Conservation (phyloP, 2,888 invertebrate genomes). For the Meiosimyza decipiens region DNA sequence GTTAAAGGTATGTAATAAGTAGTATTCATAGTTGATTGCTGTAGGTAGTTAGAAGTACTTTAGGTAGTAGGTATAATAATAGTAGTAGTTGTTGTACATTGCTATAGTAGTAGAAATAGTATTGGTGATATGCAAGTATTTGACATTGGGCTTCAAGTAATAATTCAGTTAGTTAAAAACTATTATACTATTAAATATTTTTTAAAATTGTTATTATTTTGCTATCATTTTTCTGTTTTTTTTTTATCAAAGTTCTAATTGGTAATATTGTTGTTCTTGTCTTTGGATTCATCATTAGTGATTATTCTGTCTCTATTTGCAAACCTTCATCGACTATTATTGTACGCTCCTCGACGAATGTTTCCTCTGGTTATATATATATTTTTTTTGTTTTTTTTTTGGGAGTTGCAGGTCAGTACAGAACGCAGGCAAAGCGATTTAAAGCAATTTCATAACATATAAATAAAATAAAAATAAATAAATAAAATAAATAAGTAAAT, state of each 20-base stretch:
- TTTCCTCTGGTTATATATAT: slow-evolving; percentile 59
- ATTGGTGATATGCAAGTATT: neutral
- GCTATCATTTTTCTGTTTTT: slow-evolving; percentile 27
- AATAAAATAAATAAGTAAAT: slow-evolving; percentile 45
- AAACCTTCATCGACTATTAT: slow-evolving; percentile 66
- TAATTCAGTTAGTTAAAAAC: slow-evolving; percentile 19
- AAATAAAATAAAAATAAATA: slow-evolving; percentile 46
- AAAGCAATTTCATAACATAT: slow-evolving; percentile 22
- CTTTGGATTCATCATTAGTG: slow-evolving; percentile 37
- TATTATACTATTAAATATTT: slow-evolving; percentile 24
- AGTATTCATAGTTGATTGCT: neutral
- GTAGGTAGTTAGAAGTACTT: slow-evolving; percentile 20
- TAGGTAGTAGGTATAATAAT: slow-evolving; percentile 37
- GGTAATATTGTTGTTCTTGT: slow-evolving; percentile 48
- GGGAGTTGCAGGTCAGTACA: slow-evolving; percentile 26
- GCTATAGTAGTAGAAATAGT: slow-evolving; percentile 7
- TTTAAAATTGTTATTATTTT: slow-evolving; percentile 14
- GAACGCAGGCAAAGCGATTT: slow-evolving; percentile 53
- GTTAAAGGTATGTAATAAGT: too few relatives aligned
- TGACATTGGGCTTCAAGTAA: neutral
- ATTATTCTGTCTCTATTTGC: slow-evolving; percentile 60
- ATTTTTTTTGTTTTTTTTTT: slow-evolving; percentile 23
- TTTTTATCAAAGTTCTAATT: slow-evolving; percentile 32
- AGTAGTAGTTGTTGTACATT: slow-evolving; percentile 18
- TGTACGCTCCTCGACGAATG: slow-evolving; percentile 65